Base-by-base conservation (phyloP, 1,140 invertebrate genomes). In the Brachionus rubens region DNA sequence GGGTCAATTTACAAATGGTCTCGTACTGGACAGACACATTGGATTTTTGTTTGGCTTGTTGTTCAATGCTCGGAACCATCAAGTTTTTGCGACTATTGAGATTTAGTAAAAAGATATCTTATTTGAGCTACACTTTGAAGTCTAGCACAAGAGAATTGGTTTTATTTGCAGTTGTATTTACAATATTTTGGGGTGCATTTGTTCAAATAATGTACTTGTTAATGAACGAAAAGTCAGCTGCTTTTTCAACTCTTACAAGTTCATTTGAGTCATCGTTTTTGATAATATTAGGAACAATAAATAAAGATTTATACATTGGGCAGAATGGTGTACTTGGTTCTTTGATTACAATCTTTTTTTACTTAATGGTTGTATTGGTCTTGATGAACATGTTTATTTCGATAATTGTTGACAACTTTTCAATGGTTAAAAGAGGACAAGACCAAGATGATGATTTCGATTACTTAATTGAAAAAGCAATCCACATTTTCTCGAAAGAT, bases 1-100 rank as follows among this genome's bases (percentile, higher is more conserved):
- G 87, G 78, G 83, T 87, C 54, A 87, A 28, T 16, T 33, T 72
- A n/a, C 68, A 72, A 33, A 7, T 30, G 19, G 12, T 72, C n/a
- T 16, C 19, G 4, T 48, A 52, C 10, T 72, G 41, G 41, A 72
- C 52, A 6, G 68, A 72, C 5, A 33, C 33, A 14, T 33, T 72
- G 28, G 26, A 33, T 50, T 48, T n/a, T 40, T 43, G 19, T 33
- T 68, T 26, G 65, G 40, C 19, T 68, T 68, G 26, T 41, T 43
- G 19, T 16, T n/a, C 33, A n/a, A 16, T 48, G 19, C 16, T 68
- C 16, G 30, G 21, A 9, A 68, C 65, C 21, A 43, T 68, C 14
- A 43, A 48, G 21, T 68, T 68, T 33, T n/a, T 68, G 30, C 46
- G 40, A 41, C 24, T 68, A 24, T 26, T 68, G 16, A n/a, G 65